Evolutionary conservation across 1,140 invertebrate species (phyloP).

Genomic region (Trichonephila inaurata): DNA sequence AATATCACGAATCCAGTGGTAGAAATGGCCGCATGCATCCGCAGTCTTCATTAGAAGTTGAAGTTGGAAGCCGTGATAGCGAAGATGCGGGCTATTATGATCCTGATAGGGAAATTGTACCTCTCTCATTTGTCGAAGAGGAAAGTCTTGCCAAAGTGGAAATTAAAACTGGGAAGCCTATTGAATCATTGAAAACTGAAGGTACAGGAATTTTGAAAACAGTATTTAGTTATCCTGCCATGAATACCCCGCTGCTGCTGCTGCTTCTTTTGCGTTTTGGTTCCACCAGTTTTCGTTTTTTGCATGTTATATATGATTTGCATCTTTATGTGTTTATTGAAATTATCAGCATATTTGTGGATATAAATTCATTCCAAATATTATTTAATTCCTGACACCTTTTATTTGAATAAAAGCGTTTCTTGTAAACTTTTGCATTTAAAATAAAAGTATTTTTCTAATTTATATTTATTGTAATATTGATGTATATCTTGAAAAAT

Average conservation of each 20-base stretch:
- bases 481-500: too few relatives aligned
- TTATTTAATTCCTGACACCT: background rate
- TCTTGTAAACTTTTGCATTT: background rate
- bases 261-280: slow-evolving; percentile 56
- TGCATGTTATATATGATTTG: background rate
- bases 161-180: background rate
- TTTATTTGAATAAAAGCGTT: background rate
- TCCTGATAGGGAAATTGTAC: slow-evolving; percentile 54
- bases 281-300: slow-evolving; percentile 13
- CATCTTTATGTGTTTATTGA: background rate
- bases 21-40: slow-evolving; percentile 44
- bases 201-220: slow-evolving; percentile 1
- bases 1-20: background rate
- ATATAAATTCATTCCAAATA: background rate
- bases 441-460: background rate
- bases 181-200: background rate
- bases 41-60: slow-evolving; percentile 77
- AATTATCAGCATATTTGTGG: background rate
- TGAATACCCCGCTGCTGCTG: background rate
- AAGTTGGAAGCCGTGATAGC: slow-evolving; percentile 76
- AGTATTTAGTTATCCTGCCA: background rate
- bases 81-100: slow-evolving; percentile 65
- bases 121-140: slow-evolving; percentile 61
- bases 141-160: slow-evolving; percentile 30
- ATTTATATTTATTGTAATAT: background rate